Evolutionary conservation across 1,140 invertebrate species (phyloP), one percentile per base, ranked within the genome.

Genomic region (Leptoteleia sp.): DNA sequence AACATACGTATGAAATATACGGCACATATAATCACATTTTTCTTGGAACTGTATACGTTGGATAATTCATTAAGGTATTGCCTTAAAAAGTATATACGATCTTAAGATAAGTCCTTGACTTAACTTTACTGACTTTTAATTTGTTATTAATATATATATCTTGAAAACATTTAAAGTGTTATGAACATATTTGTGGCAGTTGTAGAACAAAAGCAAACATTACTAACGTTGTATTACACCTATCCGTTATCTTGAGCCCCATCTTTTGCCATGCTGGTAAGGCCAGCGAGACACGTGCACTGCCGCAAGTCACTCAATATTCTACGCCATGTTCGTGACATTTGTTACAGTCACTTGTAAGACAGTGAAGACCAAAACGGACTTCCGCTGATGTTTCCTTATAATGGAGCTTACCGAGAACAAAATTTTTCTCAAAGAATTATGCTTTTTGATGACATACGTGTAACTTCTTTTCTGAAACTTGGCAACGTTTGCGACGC

Each of bases 281-380:
- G 11, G 33, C 15, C 11, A 17, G 15, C 40, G 11, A 57, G 33
- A 25, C 50, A 57, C 61, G 72, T 62, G 57, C 52, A 43, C 29
- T 40, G 37, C 52, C 52, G 52, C 52, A 57, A 65, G 33, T 61
- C 48, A 68, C 62, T 76, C 55, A 68, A 68, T 76, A 76, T 76
- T 61, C 72, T 25, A 38, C 22, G n/a, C 72, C 72, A 76, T 67
- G 72, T 61, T 61, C 54, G 27, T 55, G 55, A 59, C 64, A 76
- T 76, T 76, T 67, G 72, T 76, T 76, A 76, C 42, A 68, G 45
- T 61, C 61, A 67, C 37, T 61, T 67, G 47, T 11, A 52, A 67
- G 61, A 65, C 54, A 76, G 47, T 40, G 54, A 76, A 55, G 64
- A 62, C 45, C 19, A 8, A 38, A 61, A 40, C 31, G 62, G 62